Base-by-base conservation (phyloP, 1,140 invertebrate species). In the Thereuonema tuberculata region DNA sequence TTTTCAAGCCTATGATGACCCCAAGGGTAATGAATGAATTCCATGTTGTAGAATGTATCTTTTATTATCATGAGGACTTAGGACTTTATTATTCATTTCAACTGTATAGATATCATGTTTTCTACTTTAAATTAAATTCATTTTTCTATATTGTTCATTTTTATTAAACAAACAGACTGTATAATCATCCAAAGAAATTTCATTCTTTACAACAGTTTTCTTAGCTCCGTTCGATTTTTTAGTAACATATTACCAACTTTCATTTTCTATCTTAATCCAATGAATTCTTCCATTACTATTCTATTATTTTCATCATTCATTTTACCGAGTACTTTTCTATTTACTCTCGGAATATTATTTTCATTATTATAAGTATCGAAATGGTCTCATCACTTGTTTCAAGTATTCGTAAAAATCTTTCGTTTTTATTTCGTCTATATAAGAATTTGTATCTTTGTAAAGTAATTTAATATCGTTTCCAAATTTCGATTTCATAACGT, bases 281-380 rank as follows among this genome's bases (percentile, higher is more conserved):
- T 59, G 69, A 71, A 77, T 64, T 72, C 67, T 12, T 48, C 62
- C 50, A 77, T 69, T 43, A 70, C 65, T 57, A 59, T 59, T 12
- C 71, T 71, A 61, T 67, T 69, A 25, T 66, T 66, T 67, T 79
- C 76, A 69, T 77, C 75, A 67, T 77, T 79, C 63, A 78, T 72
- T 67, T 75, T 71, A 5, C 76, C 75, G 2, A 75, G 24, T 2
- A 75, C 69, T 62, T 79, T 78, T 65, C 75, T 76, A 63, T 77
- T 77, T 43, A 58, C 57, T 56, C 48, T 9, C 3, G 48, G 48
- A 5, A 50, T 50, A 24, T 24, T 24, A 50, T 50, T 12, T 14
- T 5, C 21, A 21, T 50, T 50, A 50, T 50, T 50, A 12, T 50
- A 5, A 14, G 48, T 5, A 50, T 17, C 17, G 31, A 37, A 53